A percentile compares a stretch with the other conserved stretches of the same genome.
Evolutionary conservation across 2,113 vertebrate species (phyloP).

Genomic region (Galemys pyrenaicus): DNA sequence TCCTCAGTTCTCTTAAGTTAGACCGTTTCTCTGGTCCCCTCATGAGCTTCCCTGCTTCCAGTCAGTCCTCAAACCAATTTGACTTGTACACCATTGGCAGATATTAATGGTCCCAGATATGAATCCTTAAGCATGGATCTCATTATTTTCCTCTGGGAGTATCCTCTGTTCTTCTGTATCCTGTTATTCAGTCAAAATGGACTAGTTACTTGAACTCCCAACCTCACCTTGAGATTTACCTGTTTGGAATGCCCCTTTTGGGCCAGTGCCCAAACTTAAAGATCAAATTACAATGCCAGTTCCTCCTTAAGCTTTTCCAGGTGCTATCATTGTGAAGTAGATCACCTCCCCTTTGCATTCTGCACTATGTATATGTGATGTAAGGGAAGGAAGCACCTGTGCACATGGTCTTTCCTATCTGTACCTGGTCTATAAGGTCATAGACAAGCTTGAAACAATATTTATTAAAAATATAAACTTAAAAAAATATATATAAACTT

Average conservation of each 20-base stretch:
- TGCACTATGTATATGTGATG: not conserved
- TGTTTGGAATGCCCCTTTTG: not conserved
- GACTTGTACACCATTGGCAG: too few relatives aligned
- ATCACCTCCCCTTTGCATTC: not conserved
- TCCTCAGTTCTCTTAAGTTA: not conserved
- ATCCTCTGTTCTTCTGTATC: not conserved
- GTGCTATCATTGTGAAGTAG: not conserved
- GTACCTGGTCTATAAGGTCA: not conserved
- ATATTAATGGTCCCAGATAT: not conserved
- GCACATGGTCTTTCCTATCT: not conserved
- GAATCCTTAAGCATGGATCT: not conserved
- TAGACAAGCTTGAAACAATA: not conserved
- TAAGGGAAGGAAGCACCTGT: too few relatives aligned
- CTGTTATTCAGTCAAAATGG: not conserved
- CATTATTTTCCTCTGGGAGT: not conserved
- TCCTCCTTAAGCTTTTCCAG: not conserved
- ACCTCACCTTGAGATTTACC: not conserved
- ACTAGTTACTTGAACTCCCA: not conserved
- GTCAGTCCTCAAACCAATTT: not conserved
- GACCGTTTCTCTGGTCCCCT: not conserved
- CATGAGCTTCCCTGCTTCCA: not conserved
- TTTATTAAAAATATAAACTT: slow-evolving; percentile 1
- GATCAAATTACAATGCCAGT: not conserved
- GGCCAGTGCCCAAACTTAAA: not conserved
- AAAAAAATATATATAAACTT: not conserved